phyloP scores from a whole-genome alignment of 2,888 invertebrate genomes.

The Augiades crinisus region DNA sequence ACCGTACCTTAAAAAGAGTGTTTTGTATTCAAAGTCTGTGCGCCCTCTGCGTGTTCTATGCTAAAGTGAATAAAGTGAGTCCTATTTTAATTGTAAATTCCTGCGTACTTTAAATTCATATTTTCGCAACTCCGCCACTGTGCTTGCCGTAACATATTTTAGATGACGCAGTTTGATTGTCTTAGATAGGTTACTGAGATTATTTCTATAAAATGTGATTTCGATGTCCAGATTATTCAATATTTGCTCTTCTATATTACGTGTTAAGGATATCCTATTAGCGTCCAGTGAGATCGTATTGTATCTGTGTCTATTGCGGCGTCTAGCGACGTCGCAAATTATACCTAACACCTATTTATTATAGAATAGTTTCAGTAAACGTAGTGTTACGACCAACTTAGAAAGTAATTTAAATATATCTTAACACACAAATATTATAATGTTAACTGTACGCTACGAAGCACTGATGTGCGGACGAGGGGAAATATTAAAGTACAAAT shows the following conservation, averaged over 20 bases:
- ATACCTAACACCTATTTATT: slow-evolving; percentile 56
- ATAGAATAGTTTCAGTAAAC: slow-evolving; percentile 66
- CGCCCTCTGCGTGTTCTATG: not conserved
- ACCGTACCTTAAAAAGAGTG: not conserved
- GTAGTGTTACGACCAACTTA: slow-evolving; percentile 76
- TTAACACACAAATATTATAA: slow-evolving; percentile 64
- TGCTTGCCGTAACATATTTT: slow-evolving; percentile 5
- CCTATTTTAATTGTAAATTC: slow-evolving; percentile 2
- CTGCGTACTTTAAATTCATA: not conserved
- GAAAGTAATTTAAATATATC: slow-evolving; percentile 59
- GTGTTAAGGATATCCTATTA: slow-evolving; percentile 47
- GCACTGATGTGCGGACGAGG: slow-evolving; percentile 47
- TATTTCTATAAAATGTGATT: slow-evolving; percentile 51
- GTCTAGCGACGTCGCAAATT: slow-evolving; percentile 28
- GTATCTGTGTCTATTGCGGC: slow-evolving; percentile 42
- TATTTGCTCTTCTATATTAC: slow-evolving; percentile 59
- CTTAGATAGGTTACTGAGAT: slow-evolving; percentile 42
- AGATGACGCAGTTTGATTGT: slow-evolving; percentile 27
- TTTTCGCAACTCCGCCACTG: not conserved
- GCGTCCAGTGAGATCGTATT: slow-evolving; percentile 54
- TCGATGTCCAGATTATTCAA: slow-evolving; percentile 66
- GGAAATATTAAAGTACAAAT: slow-evolving; percentile 74
- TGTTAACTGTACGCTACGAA: slow-evolving; percentile 50
- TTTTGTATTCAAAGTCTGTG: not conserved
- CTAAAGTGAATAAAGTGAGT: not conserved